Percentiles rank a stretch among this genome's conserved stretches.
Evolutionary conservation across 2,113 vertebrate genomes (phyloP).

Genomic region (Trematomus loennbergii): DNA sequence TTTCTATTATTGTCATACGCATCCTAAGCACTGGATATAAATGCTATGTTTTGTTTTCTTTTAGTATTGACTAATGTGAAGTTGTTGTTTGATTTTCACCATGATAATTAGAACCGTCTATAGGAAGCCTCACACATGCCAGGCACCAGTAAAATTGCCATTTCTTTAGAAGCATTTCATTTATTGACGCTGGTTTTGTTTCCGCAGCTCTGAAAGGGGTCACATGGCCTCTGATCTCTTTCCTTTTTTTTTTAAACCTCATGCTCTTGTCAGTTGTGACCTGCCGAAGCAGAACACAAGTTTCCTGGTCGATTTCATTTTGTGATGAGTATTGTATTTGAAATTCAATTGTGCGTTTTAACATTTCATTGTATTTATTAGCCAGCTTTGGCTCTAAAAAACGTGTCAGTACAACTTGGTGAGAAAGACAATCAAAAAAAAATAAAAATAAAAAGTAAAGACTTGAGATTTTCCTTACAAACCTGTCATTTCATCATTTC

Average conservation of each 20-base stretch:
- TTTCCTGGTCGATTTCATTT: constrained; percentile 84
- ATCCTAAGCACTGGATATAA: constrained; percentile 98
- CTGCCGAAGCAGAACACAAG: constrained; percentile 76
- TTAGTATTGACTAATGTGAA: constrained; percentile 99
- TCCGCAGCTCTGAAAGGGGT: constrained; percentile 89
- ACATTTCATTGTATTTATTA: constrained; percentile 98
- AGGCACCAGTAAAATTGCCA: constrained; percentile 90
- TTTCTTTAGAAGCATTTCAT: constrained; percentile 88
- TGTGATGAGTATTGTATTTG: constrained; percentile 88
- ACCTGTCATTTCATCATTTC: constrained; percentile 82
- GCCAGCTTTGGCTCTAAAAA: constrained; percentile 94
- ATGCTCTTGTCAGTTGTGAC: constrained; percentile 86
- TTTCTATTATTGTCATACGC: constrained; percentile 90
- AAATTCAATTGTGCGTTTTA: constrained; percentile 90
- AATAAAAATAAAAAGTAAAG: constrained; percentile 87
- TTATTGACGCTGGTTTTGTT: constrained; percentile 95
- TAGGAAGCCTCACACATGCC: constrained; percentile 88
- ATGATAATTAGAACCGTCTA: constrained; percentile 89
- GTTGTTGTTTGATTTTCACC: constrained; percentile 88
- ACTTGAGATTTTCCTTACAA: constrained; percentile 78
- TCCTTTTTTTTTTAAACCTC: constrained; percentile 42
- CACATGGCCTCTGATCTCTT: constrained; percentile 62
- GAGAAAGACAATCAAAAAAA: constrained; percentile 93
- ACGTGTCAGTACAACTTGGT: constrained; percentile 90
- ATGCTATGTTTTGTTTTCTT: constrained; percentile 90